Evolutionary conservation across 2,113 vertebrate species (phyloP).

Genomic region (Galbula dea): DNA sequence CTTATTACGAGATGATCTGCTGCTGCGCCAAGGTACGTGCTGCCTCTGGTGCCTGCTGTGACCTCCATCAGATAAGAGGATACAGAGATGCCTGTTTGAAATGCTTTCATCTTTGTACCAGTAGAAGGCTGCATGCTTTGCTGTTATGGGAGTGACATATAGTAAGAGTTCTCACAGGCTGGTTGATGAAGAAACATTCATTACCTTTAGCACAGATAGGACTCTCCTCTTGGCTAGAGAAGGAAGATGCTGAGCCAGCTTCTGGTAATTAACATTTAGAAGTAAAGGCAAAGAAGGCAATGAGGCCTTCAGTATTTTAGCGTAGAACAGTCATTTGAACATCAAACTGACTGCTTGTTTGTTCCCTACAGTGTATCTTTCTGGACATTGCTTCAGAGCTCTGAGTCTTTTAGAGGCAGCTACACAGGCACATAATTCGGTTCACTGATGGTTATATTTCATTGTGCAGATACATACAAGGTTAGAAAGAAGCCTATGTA

Average conservation of each 20-base stretch:
- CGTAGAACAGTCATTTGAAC: background rate
- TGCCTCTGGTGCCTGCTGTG: background rate
- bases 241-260: background rate
- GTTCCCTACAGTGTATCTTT: background rate
- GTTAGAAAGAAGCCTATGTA: background rate
- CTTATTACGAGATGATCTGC: conserved; percentile 89
- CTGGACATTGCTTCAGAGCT: background rate
- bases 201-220: background rate
- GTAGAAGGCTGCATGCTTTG: background rate
- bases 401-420: background rate
- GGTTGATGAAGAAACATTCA: background rate
- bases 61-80: background rate
- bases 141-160: background rate
- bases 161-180: background rate
- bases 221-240: background rate
- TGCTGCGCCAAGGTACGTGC: conserved; percentile 90
- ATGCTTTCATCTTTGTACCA: background rate
- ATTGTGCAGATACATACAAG: background rate
- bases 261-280: background rate
- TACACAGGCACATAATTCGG: background rate
- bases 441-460: background rate
- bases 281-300: background rate
- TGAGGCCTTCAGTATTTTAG: background rate
- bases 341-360: background rate
- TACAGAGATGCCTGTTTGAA: too few relatives aligned